Percentiles rank a stretch among this genome's conserved stretches.
phyloP scores from a whole-genome alignment of 2,113 vertebrate species.

The Microcebus jonahi region DNA sequence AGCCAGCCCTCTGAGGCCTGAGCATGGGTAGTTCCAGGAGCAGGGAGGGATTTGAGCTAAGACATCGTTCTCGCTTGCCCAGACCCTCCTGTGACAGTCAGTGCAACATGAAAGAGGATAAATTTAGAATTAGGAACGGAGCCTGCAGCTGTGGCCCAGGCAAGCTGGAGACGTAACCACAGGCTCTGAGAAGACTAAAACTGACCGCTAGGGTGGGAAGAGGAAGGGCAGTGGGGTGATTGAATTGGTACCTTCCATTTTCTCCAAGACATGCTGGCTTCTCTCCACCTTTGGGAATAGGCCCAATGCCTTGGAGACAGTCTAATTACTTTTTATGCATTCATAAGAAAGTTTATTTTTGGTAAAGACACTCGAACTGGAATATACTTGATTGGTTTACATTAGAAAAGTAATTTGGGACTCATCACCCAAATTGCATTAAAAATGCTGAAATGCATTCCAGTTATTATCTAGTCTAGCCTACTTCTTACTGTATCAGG shows the following conservation, averaged over 20 bases:
- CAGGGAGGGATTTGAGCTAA: background rate
- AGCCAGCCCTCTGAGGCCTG: accelerated
- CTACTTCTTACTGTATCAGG: slow-evolving; percentile 33
- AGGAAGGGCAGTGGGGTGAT: background rate
- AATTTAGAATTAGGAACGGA: slow-evolving; percentile 9
- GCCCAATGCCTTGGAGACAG: slow-evolving; percentile 25
- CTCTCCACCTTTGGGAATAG: slow-evolving; percentile 13
- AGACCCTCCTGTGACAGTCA: background rate
- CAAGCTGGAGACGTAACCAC: background rate
- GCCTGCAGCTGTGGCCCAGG: background rate
- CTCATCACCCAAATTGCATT: slow-evolving; percentile 78
- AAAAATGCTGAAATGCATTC: slow-evolving; percentile 70
- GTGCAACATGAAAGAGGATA: background rate
- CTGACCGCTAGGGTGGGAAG: background rate
- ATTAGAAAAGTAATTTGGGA: slow-evolving; percentile 69
- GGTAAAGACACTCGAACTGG: slow-evolving; percentile 60
- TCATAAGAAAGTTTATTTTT: slow-evolving; percentile 76
- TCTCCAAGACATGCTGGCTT: slow-evolving; percentile 31
- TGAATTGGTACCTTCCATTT: background rate
- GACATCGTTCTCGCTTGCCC: background rate
- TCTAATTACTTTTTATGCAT: slow-evolving; percentile 71
- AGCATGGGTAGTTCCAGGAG: background rate
- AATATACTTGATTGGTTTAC: slow-evolving; percentile 76
- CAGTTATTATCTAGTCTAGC: slow-evolving; percentile 54
- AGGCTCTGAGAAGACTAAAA: background rate